Evolutionary conservation across 2,797 vertebrate genomes (phyloP).

Genomic region (Furcifer pardalis): DNA sequence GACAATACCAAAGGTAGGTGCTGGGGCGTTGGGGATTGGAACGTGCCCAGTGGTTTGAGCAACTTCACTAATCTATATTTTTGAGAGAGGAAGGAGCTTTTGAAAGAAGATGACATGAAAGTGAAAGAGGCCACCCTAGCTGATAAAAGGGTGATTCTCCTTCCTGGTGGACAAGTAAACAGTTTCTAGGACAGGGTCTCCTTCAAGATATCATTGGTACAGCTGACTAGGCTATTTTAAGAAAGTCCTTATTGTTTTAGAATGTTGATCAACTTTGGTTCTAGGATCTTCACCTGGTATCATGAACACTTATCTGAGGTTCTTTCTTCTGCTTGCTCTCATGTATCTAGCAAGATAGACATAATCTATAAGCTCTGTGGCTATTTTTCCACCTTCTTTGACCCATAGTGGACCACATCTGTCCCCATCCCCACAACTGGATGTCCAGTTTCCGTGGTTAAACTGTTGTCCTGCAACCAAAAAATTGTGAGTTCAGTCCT

Average conservation of each 20-base stretch:
- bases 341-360: not conserved
- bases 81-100: not conserved
- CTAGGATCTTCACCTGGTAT: not conserved
- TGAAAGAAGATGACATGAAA: not conserved
- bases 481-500: too few species aligned
- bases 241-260: not conserved
- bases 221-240: not conserved
- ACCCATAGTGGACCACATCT: too few species aligned
- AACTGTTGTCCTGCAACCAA: too few species aligned
- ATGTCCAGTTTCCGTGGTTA: too few species aligned
- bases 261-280: not conserved
- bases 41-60: too few species aligned
- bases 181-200: not conserved
- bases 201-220: not conserved
- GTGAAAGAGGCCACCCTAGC: too few species aligned
- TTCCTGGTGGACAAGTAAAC: not conserved
- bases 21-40: too few species aligned
- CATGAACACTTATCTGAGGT: not conserved
- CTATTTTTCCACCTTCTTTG: too few species aligned
- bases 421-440: too few species aligned
- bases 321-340: not conserved
- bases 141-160: not conserved
- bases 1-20: conserved; percentile 67
- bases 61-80: not conserved
- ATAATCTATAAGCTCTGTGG: too few species aligned